A percentile compares a stretch with the other conserved stretches of the same genome.
These are phyloP conservation scores for Apodemus agrarius DNA, from an alignment of 2,797 vertebrate species.

Conservation along the genomic window DNA sequence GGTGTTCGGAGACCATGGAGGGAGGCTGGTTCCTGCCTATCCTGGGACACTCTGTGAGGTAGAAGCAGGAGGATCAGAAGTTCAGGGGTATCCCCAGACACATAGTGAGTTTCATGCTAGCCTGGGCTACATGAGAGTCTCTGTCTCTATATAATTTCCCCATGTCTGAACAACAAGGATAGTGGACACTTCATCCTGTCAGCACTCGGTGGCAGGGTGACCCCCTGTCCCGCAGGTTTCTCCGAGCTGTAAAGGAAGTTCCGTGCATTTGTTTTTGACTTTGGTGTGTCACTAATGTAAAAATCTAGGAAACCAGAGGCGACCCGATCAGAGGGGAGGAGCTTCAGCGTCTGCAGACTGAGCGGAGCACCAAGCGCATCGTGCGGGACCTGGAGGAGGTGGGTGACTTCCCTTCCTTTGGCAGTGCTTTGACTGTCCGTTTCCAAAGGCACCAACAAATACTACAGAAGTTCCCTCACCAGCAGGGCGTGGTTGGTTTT, in stretches of 20 bases:
- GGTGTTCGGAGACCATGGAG: neutral
- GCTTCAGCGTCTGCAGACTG: conserved; percentile 82
- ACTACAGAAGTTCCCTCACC: neutral
- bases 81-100: neutral
- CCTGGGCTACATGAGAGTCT: neutral
- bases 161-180: neutral
- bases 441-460: neutral
- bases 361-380: conserved; percentile 84
- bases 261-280: conserved; percentile 22
- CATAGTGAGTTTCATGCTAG: neutral
- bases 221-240: neutral
- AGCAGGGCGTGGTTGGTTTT: neutral
- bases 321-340: conserved; percentile 84
- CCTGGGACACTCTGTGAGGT: neutral
- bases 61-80: neutral
- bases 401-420: neutral
- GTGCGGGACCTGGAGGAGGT: conserved; percentile 67
- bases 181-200: neutral
- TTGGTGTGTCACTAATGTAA: conserved; percentile 68
- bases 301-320: conserved; percentile 87
- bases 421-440: neutral
- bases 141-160: neutral
- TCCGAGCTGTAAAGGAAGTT: conserved; percentile 37
- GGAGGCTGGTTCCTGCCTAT: neutral
- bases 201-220: neutral